Base-by-base conservation (phyloP, 1,140 invertebrate species). In the Reticulitermes speratus region DNA sequence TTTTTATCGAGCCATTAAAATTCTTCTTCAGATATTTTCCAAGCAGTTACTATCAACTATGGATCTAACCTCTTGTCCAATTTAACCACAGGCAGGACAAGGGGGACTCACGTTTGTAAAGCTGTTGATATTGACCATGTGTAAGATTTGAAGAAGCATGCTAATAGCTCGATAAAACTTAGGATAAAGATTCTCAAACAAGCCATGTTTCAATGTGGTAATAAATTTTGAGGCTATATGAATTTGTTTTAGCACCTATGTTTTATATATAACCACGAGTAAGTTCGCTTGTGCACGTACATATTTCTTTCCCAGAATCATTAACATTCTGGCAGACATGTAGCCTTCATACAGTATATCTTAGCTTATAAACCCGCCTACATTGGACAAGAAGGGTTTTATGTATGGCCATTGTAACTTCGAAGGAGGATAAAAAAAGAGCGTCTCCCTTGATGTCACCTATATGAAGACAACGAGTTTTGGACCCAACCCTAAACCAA, bases 221-320 rank as follows among this genome's bases (percentile, higher is more conserved):
- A 75, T 75, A 75, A 75, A 75, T 75, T 75, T 75, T 25, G 65
- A 25, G 65, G 65, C 65, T 75, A 30, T 75, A 75, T 75, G 65
- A 75, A 75, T 75, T 75, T 75, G n/a, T 75, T 75, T 75, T 75
- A 75, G n/a, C 65, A 75, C 65, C 65, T 75, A 75, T 75, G 65
- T 75, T 75, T 75, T 75, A 75, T 75, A 30, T 8, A 75, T 75
- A 30, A 25, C 65, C 65, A 75, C 5, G n/a, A 30, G 25, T 75
- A 30, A 75, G 65, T 75, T 12, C n/a, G 65, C n/a, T 75, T 75
- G 65, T 75, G 65, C n/a, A 75, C n/a, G 65, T 75, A 75, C n/a
- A 75, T 75, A 75, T 30, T 30, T 75, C 65, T 75, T 25, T 9
- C 65, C n/a, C 16, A 25, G 65, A 11, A 30, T 75, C 65, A 30